Conservation (phyloP, 1,140 invertebrate genomes). For the Drosophila arizonae region DNA sequence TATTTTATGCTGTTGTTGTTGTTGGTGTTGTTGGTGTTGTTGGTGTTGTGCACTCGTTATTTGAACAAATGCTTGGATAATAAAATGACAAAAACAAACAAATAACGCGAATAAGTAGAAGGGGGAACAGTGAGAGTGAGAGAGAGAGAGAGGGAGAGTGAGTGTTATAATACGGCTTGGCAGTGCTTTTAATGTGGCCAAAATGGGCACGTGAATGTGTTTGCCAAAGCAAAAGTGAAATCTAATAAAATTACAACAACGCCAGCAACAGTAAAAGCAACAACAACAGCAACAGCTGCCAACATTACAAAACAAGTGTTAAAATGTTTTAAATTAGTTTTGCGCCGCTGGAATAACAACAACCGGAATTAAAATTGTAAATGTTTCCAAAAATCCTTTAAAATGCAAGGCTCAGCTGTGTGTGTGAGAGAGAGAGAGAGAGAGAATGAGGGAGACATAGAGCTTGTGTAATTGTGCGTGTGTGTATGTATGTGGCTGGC, state of each 20-base stretch:
- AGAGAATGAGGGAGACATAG: not conserved
- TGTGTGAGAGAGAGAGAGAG: not conserved
- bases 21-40: conserved; percentile 45
- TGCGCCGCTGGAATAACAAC: conserved; percentile 40
- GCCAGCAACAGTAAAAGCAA: not conserved
- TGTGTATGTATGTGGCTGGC: conserved; percentile 11
- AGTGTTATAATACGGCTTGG: conserved; percentile 53
- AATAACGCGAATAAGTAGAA: conserved; percentile 32
- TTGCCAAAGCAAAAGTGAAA: conserved; percentile 56
- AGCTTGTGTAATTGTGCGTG: conserved; percentile 13
- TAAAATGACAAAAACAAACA: conserved; percentile 61
- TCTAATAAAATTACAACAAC: conserved; percentile 72
- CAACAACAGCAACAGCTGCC: conserved; percentile 12
- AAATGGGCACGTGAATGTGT: conserved; percentile 27
- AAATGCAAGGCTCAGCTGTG: conserved; percentile 25
- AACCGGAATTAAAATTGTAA: conserved; percentile 54
- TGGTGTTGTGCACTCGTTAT: conserved; percentile 58
- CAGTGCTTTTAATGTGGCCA: conserved; percentile 57
- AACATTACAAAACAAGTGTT: conserved; percentile 72
- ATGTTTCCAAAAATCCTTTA: conserved; percentile 50
- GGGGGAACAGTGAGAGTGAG: not conserved
- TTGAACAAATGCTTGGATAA: conserved; percentile 76
- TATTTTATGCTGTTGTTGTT: conserved; percentile 61
- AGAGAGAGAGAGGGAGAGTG: not conserved
- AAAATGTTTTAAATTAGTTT: conserved; percentile 81